Percentiles rank a stretch among this genome's conserved stretches.
Conservation (phyloP, 2,113 vertebrate species). For the Tenebrosternarchus preto region DNA sequence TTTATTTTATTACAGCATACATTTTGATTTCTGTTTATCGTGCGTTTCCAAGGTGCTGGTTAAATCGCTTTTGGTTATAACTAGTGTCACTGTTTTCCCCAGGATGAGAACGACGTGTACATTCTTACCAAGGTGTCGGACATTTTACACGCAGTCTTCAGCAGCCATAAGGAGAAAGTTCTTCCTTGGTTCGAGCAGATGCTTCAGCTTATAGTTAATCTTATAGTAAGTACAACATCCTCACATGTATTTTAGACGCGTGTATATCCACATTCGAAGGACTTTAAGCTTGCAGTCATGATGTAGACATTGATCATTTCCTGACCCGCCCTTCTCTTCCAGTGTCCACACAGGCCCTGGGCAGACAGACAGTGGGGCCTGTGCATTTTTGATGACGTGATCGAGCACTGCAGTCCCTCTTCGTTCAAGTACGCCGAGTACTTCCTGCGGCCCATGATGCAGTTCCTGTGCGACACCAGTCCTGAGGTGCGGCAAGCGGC, state of each 20-base stretch:
- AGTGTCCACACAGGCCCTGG: conserved; percentile 95
- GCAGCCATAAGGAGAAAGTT: conserved; percentile 94
- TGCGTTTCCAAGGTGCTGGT: neutral
- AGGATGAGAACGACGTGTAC: conserved; percentile 99
- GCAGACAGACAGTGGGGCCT: conserved; percentile 97
- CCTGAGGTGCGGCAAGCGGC: conserved; percentile 95
- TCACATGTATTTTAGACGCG: too few species aligned
- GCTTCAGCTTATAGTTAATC: conserved; percentile 92
- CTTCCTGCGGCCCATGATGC: conserved; percentile 90
- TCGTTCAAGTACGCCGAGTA: conserved; percentile 95
- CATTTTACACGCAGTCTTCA: conserved; percentile 97
- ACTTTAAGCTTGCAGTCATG: too few species aligned
- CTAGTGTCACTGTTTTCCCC: conserved; percentile 33
- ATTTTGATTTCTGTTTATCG: too few species aligned
- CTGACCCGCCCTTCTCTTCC: neutral
- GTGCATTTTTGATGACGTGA: conserved; percentile 95
- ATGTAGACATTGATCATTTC: too few species aligned
- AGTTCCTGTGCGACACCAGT: conserved; percentile 88
- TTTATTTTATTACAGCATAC: too few species aligned
- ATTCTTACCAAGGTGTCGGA: conserved; percentile 98
- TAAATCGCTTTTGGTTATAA: neutral
- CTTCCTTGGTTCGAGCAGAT: conserved; percentile 97
- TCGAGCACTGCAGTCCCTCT: conserved; percentile 96
- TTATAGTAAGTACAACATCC: conserved; percentile 85
- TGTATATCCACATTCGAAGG: too few species aligned